Percentiles rank a stretch among this genome's conserved stretches.
Evolutionary conservation across 2,113 vertebrate species (phyloP).

Genomic region (Protobothrops mucrosquamatus): DNA sequence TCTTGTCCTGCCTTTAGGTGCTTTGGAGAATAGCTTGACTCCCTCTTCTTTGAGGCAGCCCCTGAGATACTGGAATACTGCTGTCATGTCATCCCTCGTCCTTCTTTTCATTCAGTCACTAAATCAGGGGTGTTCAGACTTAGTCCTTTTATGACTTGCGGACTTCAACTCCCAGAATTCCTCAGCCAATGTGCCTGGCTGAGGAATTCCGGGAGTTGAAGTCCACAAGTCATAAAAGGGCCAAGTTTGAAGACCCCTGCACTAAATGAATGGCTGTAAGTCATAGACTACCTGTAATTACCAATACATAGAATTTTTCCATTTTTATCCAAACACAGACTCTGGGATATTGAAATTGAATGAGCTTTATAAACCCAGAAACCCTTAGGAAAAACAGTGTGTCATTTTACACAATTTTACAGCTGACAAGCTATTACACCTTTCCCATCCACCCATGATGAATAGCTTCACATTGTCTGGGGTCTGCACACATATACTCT

Average conservation of each 20-base stretch:
- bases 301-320: background rate
- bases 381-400: conserved; percentile 80
- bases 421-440: conserved; percentile 83
- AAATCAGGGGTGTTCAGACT: too few species aligned
- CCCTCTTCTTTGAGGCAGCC: too few species aligned
- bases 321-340: background rate
- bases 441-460: conserved; percentile 74
- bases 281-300: background rate
- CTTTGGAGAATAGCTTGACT: too few species aligned
- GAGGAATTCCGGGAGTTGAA: too few species aligned
- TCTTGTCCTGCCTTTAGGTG: background rate
- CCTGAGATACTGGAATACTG: too few species aligned
- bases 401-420: conserved; percentile 86
- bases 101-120: too few species aligned
- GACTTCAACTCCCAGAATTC: too few species aligned
- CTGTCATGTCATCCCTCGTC: too few species aligned
- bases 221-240: too few species aligned
- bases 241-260: too few species aligned
- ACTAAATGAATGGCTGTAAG: background rate
- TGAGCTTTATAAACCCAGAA: conserved; percentile 55
- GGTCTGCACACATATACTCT: conserved; percentile 76
- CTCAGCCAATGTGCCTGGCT: too few species aligned
- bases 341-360: conserved; percentile 34
- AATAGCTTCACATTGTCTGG: conserved; percentile 88
- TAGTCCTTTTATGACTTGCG: too few species aligned